These are phyloP conservation scores for Belgica antarctica DNA, from an alignment of 2,888 invertebrate species.

Conservation along the genomic window DNA sequence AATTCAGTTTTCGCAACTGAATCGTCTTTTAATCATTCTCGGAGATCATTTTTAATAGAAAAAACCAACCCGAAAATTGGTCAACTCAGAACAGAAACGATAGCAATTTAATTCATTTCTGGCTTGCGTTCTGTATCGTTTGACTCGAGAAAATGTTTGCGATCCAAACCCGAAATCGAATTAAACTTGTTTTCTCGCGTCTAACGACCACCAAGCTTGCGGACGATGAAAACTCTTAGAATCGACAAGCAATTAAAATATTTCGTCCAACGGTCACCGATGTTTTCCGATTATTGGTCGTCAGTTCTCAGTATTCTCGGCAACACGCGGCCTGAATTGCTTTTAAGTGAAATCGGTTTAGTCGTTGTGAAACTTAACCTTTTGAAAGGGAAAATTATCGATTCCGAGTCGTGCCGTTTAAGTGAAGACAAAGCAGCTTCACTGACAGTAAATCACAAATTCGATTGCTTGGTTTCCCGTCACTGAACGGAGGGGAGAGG, in stretches of 20 bases:
- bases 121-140: constrained; percentile 32
- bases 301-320: no score
- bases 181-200: neutral
- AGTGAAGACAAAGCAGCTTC: neutral
- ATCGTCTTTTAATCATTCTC: no score
- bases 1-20: no score
- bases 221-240: neutral
- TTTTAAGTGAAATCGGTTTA: constrained; percentile 6
- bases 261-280: neutral
- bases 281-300: no score
- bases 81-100: neutral
- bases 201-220: neutral
- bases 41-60: neutral
- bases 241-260: constrained; percentile 5
- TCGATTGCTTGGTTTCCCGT: neutral
- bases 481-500: neutral
- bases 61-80: constrained; percentile 7
- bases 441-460: constrained; percentile 15
- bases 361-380: neutral
- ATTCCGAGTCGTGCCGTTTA: neutral
- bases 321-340: no score
- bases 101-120: constrained; percentile 31
- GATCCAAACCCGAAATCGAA: constrained; percentile 17
- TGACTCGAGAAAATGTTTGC: constrained; percentile 8
- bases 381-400: no score